Base-by-base conservation (phyloP, 2,888 invertebrate species). In the Linhomoeus sp. region DNA sequence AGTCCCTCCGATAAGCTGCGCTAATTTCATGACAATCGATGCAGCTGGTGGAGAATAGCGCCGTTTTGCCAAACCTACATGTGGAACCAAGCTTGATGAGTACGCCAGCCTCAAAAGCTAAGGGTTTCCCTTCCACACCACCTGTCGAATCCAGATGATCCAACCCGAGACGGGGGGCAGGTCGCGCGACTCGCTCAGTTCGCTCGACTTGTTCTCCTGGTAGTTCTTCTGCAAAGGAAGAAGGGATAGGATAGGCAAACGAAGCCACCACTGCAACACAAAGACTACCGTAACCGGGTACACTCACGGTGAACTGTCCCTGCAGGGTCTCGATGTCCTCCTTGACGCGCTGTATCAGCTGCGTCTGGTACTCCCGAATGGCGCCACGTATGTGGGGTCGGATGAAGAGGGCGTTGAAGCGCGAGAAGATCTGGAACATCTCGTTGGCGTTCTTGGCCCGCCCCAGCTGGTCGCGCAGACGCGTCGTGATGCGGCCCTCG, bases 371-470 rank as follows among this genome's bases (percentile, higher is more conserved):
- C 70, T 97, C 97, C 41, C 94, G 75, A 56, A 99, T 99, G 24
- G 97, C 97, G 41, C 45, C 94, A 46, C 92, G 78, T 64, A 99
- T 99, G 69, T 97, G 94, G 2, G 92, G 94, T 12, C 97, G 78
- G 15, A 99, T 90, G 70, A 99, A 97, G 45, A 99, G 73, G 0
- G 94, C 94, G 70, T 99, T 99, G 72, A 94, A 99, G 20, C 94
- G 79, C 1, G 90, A 90, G 71, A 75, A 76, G 60, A 97, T 97
- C 48, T 37, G 76, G 72, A 99, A 99, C 97, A 99, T 99, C 68
- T 99, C 97, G 66, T 94, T 94, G 22, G 97, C 97, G 71, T 94
- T 94, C 70, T 90, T 90, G 0, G 97, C 94, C 1, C 88, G 90
- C 45, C 92, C 94, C 36, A 99, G 74, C 67, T 99, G 94, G 70